Conservation (phyloP, 2,113 vertebrate genomes). For the Potamarius usumacintae region DNA sequence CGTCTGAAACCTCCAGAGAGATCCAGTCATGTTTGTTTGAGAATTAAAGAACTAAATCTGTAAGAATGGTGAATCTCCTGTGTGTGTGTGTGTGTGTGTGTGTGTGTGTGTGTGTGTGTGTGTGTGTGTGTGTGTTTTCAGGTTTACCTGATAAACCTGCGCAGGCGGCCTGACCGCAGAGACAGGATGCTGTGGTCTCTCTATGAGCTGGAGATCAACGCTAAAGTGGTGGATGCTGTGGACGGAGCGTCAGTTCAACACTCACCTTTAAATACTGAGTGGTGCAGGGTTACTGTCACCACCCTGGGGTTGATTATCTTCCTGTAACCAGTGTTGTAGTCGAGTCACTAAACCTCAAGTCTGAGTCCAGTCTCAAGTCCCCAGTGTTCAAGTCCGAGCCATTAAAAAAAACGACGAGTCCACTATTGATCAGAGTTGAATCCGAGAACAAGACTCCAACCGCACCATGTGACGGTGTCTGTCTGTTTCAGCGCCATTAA, state of each 20-base stretch:
- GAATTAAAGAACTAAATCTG: not conserved
- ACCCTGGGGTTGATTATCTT: not conserved
- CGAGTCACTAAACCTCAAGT: too few species aligned
- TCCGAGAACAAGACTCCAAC: too few species aligned
- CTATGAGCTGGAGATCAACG: conserved; percentile 83
- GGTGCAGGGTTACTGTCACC: not conserved
- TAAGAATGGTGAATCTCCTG: not conserved
- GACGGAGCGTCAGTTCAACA: conserved; percentile 81
- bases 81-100: not conserved
- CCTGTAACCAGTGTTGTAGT: not conserved
- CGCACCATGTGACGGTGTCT: too few species aligned
- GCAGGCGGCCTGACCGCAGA: conserved; percentile 80
- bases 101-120: not conserved
- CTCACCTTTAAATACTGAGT: not conserved
- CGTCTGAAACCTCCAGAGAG: not conserved
- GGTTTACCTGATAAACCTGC: conserved; percentile 92
- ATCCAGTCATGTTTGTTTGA: not conserved
- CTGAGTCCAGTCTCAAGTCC: too few species aligned
- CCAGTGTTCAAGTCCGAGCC: too few species aligned
- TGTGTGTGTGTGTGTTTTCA: conserved; percentile 52
- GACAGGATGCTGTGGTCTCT: conserved; percentile 87
- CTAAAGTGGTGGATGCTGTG: conserved; percentile 83
- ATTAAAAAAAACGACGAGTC: too few species aligned
- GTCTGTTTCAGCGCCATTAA: too few species aligned
- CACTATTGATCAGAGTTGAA: too few species aligned